A percentile compares a stretch with the other conserved stretches of the same genome.
Evolutionary conservation across 2,113 vertebrate genomes (phyloP).

Genomic region (Cichladusa arquata): DNA sequence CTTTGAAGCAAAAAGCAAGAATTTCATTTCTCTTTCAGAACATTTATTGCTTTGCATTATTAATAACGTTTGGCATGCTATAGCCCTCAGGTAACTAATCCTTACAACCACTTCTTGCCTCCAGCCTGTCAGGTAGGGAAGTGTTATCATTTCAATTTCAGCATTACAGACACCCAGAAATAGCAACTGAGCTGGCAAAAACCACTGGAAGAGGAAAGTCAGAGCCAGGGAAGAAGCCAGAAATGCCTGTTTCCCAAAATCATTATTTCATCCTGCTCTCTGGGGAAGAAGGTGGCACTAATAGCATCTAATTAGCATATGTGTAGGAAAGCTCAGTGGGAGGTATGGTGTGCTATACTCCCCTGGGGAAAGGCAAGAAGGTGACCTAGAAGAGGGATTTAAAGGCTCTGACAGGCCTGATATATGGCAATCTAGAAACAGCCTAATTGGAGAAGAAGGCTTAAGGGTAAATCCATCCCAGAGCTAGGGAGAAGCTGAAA

Average conservation of each 20-base stretch:
- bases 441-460: neutral
- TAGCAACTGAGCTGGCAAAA: neutral
- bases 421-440: neutral
- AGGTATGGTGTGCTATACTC: neutral
- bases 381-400: conserved; percentile 3
- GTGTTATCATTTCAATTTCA: neutral
- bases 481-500: neutral
- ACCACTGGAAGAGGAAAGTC: neutral
- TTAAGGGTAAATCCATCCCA: neutral
- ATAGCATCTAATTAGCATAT: neutral
- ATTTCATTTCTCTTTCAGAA: conserved; percentile 14
- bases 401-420: neutral
- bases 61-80: neutral
- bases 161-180: neutral
- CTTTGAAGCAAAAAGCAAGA: conserved; percentile 26
- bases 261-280: neutral
- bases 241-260: neutral
- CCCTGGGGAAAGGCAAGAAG: neutral
- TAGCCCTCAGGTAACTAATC: conserved; percentile 6
- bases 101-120: neutral
- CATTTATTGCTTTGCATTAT: conserved; percentile 31
- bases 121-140: neutral
- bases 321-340: neutral
- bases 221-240: neutral
- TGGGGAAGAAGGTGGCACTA: neutral